Conservation (phyloP, 2,113 vertebrate genomes). For the Phalacrocorax carbo region DNA sequence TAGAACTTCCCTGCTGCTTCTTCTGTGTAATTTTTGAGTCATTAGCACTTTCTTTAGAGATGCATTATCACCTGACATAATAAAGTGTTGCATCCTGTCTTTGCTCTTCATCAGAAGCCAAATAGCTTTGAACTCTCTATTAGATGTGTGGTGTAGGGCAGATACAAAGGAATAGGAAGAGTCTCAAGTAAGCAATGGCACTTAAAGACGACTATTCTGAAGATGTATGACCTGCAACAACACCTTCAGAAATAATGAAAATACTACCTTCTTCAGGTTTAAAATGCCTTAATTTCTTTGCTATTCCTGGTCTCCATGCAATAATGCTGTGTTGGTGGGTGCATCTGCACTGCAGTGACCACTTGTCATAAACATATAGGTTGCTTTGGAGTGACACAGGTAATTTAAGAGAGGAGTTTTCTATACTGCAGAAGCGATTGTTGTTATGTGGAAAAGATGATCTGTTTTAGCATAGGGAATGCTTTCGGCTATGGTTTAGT, state of each 20-base stretch:
- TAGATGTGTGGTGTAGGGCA: background rate
- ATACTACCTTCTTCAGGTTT: background rate
- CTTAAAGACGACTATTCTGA: background rate
- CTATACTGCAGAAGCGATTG: background rate
- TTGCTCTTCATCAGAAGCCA: slow-evolving; percentile 8
- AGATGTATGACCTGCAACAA: background rate
- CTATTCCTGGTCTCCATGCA: background rate
- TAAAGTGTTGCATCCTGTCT: background rate
- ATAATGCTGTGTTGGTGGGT: background rate
- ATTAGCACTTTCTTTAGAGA: background rate
- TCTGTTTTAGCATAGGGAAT: background rate
- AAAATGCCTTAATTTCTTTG: background rate
- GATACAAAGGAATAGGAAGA: background rate
- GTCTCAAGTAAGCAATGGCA: background rate
- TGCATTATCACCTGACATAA: background rate
- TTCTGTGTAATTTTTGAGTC: background rate
- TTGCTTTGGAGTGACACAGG: background rate
- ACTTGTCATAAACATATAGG: background rate
- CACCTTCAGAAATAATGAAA: background rate
- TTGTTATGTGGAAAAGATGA: background rate
- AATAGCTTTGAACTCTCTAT: background rate
- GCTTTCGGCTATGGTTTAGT: background rate
- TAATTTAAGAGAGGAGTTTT: background rate
- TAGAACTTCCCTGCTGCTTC: slow-evolving; percentile 5
- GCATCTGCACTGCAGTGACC: background rate